phyloP scores from a whole-genome alignment of 2,113 vertebrate species.

The Psilopsiagon aymara region DNA sequence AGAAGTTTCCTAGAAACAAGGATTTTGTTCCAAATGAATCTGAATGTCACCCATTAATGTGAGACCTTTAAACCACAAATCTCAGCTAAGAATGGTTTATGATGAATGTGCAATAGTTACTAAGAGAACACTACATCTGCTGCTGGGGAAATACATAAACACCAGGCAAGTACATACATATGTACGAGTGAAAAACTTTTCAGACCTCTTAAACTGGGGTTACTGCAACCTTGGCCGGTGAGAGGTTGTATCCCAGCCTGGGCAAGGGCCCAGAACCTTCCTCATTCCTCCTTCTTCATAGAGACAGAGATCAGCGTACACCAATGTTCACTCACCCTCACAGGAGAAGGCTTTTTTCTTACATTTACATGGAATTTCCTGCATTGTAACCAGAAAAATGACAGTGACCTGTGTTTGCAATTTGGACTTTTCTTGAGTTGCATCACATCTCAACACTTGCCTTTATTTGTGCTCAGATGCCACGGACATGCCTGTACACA shows the following conservation, averaged over 20 bases:
- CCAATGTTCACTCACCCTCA: neutral
- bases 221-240: no score
- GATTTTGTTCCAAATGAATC: neutral
- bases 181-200: neutral
- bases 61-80: neutral
- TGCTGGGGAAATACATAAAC: neutral
- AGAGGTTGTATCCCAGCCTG: rapidly evolving
- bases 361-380: neutral
- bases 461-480: rapidly evolving
- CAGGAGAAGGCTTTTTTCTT: neutral
- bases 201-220: neutral
- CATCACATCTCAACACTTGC: rapidly evolving
- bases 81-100: neutral
- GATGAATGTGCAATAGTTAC: no score
- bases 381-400: neutral
- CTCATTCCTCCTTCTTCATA: neutral
- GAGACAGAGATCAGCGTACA: neutral
- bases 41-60: neutral
- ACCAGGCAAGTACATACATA: rapidly evolving
- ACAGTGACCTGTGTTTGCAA: no score
- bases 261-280: neutral
- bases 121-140: no score
- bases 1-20: neutral
- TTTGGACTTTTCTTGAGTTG: neutral
- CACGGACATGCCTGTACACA: rapidly evolving